These are phyloP conservation scores for Gobius niger DNA, from an alignment of 2,113 vertebrate species.

Conservation along the genomic window DNA sequence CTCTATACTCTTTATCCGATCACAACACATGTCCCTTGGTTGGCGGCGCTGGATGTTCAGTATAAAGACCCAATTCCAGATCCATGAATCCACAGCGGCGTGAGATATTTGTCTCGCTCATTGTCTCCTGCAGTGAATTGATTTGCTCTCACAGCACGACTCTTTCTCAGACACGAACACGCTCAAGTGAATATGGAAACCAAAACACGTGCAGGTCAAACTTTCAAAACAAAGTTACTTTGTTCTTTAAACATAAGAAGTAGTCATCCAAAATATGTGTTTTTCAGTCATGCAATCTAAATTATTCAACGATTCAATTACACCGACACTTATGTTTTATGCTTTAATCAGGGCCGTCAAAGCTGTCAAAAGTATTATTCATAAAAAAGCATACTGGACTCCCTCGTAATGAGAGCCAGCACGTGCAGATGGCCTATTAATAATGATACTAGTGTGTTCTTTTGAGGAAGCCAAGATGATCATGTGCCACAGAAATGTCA, in stretches of 20 bases:
- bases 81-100: not conserved
- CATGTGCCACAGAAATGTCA: too few relatives aligned
- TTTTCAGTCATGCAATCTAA: not conserved
- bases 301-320: too few relatives aligned
- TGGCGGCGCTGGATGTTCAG: not conserved
- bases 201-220: not conserved
- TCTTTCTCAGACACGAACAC: not conserved
- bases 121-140: not conserved
- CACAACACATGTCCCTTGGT: not conserved
- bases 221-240: not conserved
- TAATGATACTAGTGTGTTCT: too few relatives aligned
- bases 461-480: too few relatives aligned
- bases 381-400: too few relatives aligned
- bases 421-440: too few relatives aligned
- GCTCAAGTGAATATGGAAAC: too few relatives aligned
- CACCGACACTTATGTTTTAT: too few relatives aligned
- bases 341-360: too few relatives aligned
- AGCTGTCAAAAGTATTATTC: too few relatives aligned
- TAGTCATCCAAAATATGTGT: not conserved
- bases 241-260: too few relatives aligned
- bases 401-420: too few relatives aligned
- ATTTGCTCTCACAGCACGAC: not conserved
- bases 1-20: not conserved
- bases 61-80: not conserved
- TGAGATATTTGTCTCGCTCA: not conserved